These are phyloP conservation scores for Premnoplex brunnescens DNA, from an alignment of 2,797 vertebrate species.

Conservation along the genomic window DNA sequence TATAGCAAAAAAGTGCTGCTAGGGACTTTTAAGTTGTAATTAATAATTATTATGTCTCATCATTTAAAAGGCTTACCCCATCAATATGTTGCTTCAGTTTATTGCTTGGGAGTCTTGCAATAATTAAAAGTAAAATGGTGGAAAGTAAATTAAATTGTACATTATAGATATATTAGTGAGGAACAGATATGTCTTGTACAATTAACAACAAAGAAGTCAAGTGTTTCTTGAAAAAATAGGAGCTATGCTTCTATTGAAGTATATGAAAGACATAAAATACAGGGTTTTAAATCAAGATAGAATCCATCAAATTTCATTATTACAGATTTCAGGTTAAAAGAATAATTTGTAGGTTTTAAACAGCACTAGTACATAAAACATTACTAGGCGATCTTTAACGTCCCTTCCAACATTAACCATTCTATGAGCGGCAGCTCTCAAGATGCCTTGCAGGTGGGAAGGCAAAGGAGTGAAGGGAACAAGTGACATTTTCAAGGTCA, in stretches of 20 bases:
- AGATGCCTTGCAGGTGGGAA: not conserved
- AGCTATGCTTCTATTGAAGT: conserved; percentile 3
- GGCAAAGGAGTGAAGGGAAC: not conserved
- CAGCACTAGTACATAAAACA: not conserved
- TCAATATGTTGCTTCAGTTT: conserved; percentile 35
- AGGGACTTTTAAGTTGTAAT: conserved; percentile 48
- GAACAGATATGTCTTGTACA: not conserved
- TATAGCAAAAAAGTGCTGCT: conserved; percentile 38
- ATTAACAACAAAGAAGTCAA: conserved; percentile 49
- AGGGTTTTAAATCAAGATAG: conserved; percentile 6
- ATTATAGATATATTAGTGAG: conserved; percentile 25
- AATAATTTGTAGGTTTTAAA: not conserved
- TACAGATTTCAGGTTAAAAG: not conserved
- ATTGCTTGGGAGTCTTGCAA: conserved; percentile 42
- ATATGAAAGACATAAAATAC: not conserved
- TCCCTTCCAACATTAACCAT: not conserved
- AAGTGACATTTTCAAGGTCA: not conserved
- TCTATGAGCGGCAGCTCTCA: not conserved
- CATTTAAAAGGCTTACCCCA: conserved; percentile 56
- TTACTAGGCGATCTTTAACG: not conserved
- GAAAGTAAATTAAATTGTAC: conserved; percentile 60
- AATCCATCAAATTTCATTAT: not conserved
- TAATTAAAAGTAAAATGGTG: conserved; percentile 59
- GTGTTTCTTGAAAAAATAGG: conserved; percentile 40
- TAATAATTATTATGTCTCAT: conserved; percentile 52